Base-by-base conservation (phyloP, 1,140 invertebrate species). In the Drosophila trapezifrons region DNA sequence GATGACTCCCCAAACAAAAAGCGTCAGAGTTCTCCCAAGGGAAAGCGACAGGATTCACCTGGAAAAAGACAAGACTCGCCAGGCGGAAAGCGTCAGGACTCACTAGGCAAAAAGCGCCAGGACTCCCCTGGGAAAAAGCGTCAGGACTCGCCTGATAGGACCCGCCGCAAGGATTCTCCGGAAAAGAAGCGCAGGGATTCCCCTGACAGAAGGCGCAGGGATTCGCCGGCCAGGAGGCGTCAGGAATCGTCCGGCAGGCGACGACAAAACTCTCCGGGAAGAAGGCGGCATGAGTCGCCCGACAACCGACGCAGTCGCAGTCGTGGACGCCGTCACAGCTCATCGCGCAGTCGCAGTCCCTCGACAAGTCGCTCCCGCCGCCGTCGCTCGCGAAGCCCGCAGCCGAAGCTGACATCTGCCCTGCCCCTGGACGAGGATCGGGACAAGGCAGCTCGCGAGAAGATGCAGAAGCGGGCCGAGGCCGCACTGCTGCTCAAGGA, bases 401-500 rank as follows among this genome's bases (percentile, higher is more conserved):
- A 67, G 47, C 76, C 64, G 0, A 85, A 75, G 42, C 42, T 67
- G 6, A 52, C 77, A 1, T 72, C 81, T 0, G 80, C 74, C 9
- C 35, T 49, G 27, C 38, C 75, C 13, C 55, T 64, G 17, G 60
- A 59, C 3, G 76, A 90, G 35, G 81, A 91, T 8, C 78, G 91
- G 27, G 86, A 91, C 20, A 82, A 81, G 46, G 75, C 86, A 42
- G 91, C 90, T 25, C 80, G 73, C 54, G 91, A 90, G 79, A 93
- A 90, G 80, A 93, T 76, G 92, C 92, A 87, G 69, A 94, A 90
- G 64, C 83, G 93, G 0, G 92, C 89, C 2, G 93, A 93, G 72
- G 93, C 93, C 8, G 78, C 93, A 0, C 74, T 93, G 51, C 79
- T 94, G 46, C 74, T 94, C 1, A 93, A 93, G 62, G 93, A 94